Percentiles rank a stretch among this genome's conserved stretches.
These are phyloP conservation scores for Amphipoea oculea DNA, from an alignment of 2,888 invertebrate species.

Conservation along the genomic window DNA sequence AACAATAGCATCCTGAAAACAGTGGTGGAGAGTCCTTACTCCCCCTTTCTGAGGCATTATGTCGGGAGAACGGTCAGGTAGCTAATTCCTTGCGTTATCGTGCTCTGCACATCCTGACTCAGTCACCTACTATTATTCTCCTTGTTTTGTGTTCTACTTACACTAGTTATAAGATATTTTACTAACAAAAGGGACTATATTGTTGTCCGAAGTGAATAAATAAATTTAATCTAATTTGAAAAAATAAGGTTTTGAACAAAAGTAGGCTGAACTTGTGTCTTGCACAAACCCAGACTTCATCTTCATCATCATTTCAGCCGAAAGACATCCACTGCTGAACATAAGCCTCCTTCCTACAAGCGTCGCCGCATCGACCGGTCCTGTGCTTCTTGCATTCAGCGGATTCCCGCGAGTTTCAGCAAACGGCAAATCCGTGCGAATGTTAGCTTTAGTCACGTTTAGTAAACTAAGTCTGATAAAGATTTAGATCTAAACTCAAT, in stretches of 20 bases:
- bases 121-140: too few species aligned
- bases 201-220: too few species aligned
- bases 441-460: neutral
- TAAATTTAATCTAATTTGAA: neutral
- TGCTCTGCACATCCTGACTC: too few species aligned
- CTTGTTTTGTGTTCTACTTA: too few species aligned
- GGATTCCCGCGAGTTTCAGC: neutral
- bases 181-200: too few species aligned
- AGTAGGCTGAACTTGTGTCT: neutral
- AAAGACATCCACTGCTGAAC: neutral
- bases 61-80: too few species aligned
- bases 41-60: too few species aligned
- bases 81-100: too few species aligned
- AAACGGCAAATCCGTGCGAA: neutral
- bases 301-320: neutral
- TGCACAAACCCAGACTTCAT: neutral
- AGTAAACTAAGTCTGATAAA: neutral
- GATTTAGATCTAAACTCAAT: neutral
- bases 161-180: too few species aligned
- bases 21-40: too few species aligned
- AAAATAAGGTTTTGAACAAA: neutral
- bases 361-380: neutral
- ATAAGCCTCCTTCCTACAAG: neutral
- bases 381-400: neutral
- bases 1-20: too few species aligned